Conservation (phyloP, 2,113 vertebrate species). For the Macroglossus sobrinus region DNA sequence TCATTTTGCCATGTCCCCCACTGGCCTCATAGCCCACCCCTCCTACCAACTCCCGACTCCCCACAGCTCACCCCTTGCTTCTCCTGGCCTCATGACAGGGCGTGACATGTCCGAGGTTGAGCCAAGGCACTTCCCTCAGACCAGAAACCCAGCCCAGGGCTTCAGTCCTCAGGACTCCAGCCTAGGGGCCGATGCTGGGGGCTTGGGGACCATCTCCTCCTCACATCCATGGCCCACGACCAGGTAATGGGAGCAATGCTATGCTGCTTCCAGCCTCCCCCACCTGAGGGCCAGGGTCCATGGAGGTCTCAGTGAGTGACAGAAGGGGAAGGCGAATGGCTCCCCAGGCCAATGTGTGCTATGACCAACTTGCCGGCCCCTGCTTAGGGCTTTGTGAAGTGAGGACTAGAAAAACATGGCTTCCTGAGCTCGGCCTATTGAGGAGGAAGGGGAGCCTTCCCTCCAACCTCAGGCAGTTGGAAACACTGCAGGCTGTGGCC, state of each 20-base stretch:
- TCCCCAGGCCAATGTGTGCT: neutral
- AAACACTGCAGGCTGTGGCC: rapidly evolving
- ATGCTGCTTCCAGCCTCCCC: neutral
- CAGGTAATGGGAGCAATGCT: conserved; percentile 68
- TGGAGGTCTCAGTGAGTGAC: neutral
- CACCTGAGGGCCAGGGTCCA: neutral
- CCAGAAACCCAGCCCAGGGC: conserved; percentile 24
- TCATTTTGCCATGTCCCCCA: rapidly evolving
- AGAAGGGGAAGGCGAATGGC: neutral
- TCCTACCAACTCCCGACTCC: neutral
- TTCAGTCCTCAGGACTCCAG: conserved; percentile 2
- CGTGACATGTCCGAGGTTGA: conserved; percentile 61
- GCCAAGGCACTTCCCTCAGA: conserved; percentile 40
- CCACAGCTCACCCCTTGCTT: neutral
- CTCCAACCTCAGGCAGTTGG: neutral
- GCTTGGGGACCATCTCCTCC: neutral
- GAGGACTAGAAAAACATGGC: neutral
- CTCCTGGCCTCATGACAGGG: conserved; percentile 62
- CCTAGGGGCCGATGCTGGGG: neutral
- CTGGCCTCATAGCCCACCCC: neutral
- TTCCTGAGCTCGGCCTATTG: neutral
- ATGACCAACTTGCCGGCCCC: neutral
- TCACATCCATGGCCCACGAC: neutral
- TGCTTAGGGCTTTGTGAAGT: neutral
- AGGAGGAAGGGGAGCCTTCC: neutral